A percentile compares a stretch with the other conserved stretches of the same genome.
These are phyloP conservation scores for Coregonus suidteri DNA, from an alignment of 2,797 vertebrate species.

Conservation along the genomic window DNA sequence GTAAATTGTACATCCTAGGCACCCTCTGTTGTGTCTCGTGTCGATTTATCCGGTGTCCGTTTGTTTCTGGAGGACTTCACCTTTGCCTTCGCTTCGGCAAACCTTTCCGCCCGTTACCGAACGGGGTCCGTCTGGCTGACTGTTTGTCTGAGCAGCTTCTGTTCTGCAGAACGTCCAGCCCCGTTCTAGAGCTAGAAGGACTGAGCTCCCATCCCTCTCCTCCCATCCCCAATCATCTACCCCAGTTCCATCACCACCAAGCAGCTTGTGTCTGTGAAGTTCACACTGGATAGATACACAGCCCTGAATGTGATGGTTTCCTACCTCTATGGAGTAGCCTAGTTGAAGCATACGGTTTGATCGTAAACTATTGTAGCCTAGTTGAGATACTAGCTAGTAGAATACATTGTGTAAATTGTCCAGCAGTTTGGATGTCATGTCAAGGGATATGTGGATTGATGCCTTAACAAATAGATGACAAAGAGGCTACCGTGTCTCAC, in stretches of 20 bases:
- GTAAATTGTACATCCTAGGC: slow-evolving; percentile 35
- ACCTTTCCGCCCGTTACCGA: slow-evolving; percentile 8
- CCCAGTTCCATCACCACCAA: background rate
- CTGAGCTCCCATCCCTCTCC: slow-evolving; percentile 12
- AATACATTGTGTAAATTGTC: too few species aligned
- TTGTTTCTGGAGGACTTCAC: slow-evolving; percentile 28
- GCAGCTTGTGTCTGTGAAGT: background rate
- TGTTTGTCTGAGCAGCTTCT: background rate
- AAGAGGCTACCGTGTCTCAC: too few species aligned
- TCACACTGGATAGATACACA: background rate
- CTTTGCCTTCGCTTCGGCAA: slow-evolving; percentile 20
- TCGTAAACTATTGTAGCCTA: too few species aligned
- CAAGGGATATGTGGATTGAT: too few species aligned
- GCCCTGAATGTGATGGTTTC: background rate
- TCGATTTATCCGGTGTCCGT: slow-evolving; percentile 1
- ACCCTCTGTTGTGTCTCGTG: slow-evolving; percentile 1
- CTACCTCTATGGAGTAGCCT: too few species aligned
- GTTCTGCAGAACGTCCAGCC: slow-evolving; percentile 16
- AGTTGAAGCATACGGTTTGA: too few species aligned
- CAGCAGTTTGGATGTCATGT: too few species aligned
- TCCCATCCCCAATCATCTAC: background rate
- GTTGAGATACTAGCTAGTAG: too few species aligned
- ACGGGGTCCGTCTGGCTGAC: background rate
- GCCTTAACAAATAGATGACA: too few species aligned
- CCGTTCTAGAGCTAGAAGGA: slow-evolving; percentile 7